phyloP scores from a whole-genome alignment of 2,888 invertebrate genomes.

The Trichopoda pennipes region DNA sequence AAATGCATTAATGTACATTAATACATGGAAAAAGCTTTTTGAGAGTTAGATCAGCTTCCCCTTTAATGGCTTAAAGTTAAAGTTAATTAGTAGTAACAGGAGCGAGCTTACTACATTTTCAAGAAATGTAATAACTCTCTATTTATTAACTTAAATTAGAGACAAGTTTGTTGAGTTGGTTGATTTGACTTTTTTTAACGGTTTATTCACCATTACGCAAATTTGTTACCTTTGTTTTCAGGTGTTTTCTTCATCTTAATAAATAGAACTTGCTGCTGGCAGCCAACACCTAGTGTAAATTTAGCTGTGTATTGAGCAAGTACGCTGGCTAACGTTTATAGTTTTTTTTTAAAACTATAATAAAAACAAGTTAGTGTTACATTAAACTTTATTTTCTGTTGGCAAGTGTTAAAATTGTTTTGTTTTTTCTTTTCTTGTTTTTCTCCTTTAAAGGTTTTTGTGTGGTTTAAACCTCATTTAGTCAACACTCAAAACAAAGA shows the following conservation, averaged over 20 bases:
- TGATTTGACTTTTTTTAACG: slow-evolving; percentile 11
- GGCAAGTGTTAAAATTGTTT: slow-evolving; percentile 62
- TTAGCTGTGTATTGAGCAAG: slow-evolving; percentile 81
- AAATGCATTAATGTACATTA: slow-evolving; percentile 52
- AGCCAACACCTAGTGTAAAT: slow-evolving; percentile 82
- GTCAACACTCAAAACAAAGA: slow-evolving; percentile 71
- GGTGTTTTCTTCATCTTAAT: slow-evolving; percentile 78
- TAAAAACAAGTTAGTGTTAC: slow-evolving; percentile 62
- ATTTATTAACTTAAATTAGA: slow-evolving; percentile 1
- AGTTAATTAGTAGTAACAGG: slow-evolving; percentile 30
- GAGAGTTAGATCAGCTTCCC: slow-evolving; percentile 39
- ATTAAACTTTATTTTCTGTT: slow-evolving; percentile 39
- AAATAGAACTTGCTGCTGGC: slow-evolving; percentile 81
- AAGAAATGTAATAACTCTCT: neutral
- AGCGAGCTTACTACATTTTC: neutral
- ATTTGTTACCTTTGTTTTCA: slow-evolving; percentile 49
- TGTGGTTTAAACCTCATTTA: slow-evolving; percentile 40
- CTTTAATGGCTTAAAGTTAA: neutral
- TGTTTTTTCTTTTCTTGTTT: slow-evolving; percentile 65
- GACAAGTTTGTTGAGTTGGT: slow-evolving; percentile 31
- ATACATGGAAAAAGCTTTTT: slow-evolving; percentile 48
- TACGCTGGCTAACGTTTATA: slow-evolving; percentile 75
- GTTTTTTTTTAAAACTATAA: slow-evolving; percentile 67
- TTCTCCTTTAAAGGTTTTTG: slow-evolving; percentile 65
- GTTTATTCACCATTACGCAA: slow-evolving; percentile 75